These are phyloP conservation scores for Lophotis ruficrista DNA, from an alignment of 2,113 vertebrate species.

Conservation along the genomic window DNA sequence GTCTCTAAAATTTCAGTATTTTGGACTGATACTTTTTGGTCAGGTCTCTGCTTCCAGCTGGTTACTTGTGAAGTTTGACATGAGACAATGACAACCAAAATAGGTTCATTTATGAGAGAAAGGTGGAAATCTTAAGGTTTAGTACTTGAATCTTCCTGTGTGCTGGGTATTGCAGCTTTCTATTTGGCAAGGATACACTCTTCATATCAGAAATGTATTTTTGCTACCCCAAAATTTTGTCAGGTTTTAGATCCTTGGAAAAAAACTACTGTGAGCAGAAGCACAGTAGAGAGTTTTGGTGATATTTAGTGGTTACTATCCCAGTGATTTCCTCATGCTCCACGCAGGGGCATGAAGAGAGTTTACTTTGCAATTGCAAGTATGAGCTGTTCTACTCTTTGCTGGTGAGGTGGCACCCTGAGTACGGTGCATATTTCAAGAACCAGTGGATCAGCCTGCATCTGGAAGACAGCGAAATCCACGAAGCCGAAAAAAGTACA, in stretches of 20 bases:
- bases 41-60: neutral
- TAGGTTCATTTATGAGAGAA: neutral
- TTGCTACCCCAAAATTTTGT: neutral
- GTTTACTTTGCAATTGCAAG: neutral
- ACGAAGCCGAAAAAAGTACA: neutral
- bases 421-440: neutral
- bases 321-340: neutral
- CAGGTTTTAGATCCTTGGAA: neutral
- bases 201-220: neutral
- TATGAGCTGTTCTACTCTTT: neutral
- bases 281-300: neutral
- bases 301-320: neutral
- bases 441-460: neutral
- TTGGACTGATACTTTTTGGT: neutral
- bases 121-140: neutral
- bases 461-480: neutral
- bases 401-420: neutral
- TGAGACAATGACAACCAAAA: neutral
- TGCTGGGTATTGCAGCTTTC: neutral
- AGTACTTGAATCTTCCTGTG: neutral
- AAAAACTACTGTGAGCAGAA: neutral
- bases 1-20: neutral
- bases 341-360: neutral
- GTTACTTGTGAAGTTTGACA: neutral
- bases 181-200: neutral